Conservation (phyloP, 1,140 invertebrate genomes). For the Aphidius ervi region DNA sequence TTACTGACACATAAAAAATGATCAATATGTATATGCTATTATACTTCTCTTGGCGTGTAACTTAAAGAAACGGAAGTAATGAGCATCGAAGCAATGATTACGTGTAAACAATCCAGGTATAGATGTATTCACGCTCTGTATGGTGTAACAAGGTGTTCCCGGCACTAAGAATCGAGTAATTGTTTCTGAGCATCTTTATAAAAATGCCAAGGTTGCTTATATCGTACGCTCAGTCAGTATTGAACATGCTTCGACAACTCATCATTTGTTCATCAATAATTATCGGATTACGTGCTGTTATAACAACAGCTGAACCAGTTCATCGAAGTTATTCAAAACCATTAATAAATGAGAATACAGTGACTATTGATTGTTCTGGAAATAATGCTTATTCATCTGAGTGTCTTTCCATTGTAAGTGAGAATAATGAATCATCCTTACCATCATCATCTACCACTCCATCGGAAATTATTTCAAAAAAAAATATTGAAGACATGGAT, state of each 20-base stretch:
- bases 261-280: constrained; percentile 34
- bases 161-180: constrained; percentile 35
- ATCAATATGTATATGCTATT: constrained; percentile 1
- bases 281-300: constrained; percentile 24
- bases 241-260: constrained; percentile 45
- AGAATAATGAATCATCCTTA: constrained; percentile 1
- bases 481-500: not conserved
- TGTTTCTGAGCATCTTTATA: constrained; percentile 39
- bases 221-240: constrained; percentile 36
- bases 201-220: constrained; percentile 34
- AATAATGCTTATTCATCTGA: constrained; percentile 17
- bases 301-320: constrained; percentile 26
- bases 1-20: not conserved
- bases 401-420: not conserved
- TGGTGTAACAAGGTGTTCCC: constrained; percentile 32
- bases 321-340: constrained; percentile 27
- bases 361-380: constrained; percentile 16
- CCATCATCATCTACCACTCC: not conserved
- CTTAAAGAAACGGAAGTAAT: constrained; percentile 19
- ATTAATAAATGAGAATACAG: constrained; percentile 14
- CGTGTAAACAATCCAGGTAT: constrained; percentile 39
- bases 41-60: not conserved
- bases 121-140: constrained; percentile 53
- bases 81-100: constrained; percentile 33
- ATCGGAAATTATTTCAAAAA: not conserved